Evolutionary conservation across 2,888 invertebrate species (phyloP), one percentile per base, ranked within the genome.

Genomic region (Pachymerium ferrugineum): DNA sequence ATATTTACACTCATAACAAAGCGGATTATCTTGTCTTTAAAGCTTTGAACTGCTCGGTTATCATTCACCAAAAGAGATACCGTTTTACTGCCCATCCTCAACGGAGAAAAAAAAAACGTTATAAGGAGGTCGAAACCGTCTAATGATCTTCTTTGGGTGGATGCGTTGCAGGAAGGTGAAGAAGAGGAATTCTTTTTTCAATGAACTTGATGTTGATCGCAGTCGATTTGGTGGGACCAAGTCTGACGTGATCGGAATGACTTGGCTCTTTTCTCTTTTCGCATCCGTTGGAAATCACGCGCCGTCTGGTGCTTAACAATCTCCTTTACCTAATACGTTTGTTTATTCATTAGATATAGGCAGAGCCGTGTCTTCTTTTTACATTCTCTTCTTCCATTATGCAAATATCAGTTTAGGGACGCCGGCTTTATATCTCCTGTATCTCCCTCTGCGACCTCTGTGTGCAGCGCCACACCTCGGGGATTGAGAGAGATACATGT

Each of bases 161-260:
- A 62, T 62, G 28, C 8, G 62, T 62, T 62, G n/a, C 10, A 62
- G 28, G 62, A 62, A 62, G 62, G 62, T 22, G 62, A 62, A 22
- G 47, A 54, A 54, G 47, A 6, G 22, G 47, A 62, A 62, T 62
- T 22, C 62, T 28, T 62, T 38, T 62, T 62, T 62, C 62, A 62
- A 62, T 62, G 62, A 62, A 62, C 62, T 62, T 62, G 62, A 62
- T 62, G 62, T 28, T 62, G 62, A 62, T 62, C 62, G 62, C 62
- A 62, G 28, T 62, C 62, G 62, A 62, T 62, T 62, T 62, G 62
- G 62, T 62, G 62, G 62, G 62, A 62, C 62, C 25, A 28, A 62
- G 62, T 62, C 62, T 54, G 62, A 62, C 62, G 62, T 62, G 62
- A 62, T 62, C 62, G 62, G 62, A 62, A 62, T 62, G 62, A 62